phyloP scores from a whole-genome alignment of 2,888 invertebrate species.

The Drosophila colorata region DNA sequence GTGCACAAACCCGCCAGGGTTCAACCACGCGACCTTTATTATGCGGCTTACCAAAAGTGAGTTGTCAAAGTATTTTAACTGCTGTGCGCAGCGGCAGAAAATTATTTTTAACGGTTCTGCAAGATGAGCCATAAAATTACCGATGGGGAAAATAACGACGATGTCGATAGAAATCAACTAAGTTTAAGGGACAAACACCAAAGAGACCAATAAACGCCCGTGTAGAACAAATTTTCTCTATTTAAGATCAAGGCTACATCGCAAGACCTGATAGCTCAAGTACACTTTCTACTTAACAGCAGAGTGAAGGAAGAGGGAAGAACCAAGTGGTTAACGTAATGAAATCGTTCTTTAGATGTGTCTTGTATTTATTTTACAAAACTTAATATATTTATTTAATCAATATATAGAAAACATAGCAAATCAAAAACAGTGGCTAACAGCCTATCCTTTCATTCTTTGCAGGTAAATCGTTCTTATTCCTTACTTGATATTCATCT shows the following conservation, averaged over 20 bases:
- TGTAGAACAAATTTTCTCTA: no score
- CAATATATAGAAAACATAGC: not conserved
- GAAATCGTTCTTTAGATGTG: not conserved
- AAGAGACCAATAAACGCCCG: no score
- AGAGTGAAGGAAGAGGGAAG: no score
- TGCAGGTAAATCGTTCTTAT: constrained; percentile 56
- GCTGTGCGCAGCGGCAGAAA: no score
- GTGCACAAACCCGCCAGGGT: constrained; percentile 9
- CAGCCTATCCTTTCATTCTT: constrained; percentile 26
- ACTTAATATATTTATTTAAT: not conserved
- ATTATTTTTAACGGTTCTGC: constrained; percentile 34
- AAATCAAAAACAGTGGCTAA: constrained; percentile 23
- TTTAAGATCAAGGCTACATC: no score
- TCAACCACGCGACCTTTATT: constrained; percentile 34
- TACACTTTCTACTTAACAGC: no score
- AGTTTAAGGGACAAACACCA: no score
- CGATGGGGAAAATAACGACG: no score
- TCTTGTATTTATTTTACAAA: not conserved
- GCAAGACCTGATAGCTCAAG: no score
- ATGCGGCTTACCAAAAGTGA: constrained; percentile 40
- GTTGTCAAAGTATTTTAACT: constrained; percentile 61
- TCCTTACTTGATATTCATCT: not conserved
- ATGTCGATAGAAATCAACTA: no score
- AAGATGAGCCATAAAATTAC: constrained; percentile 11
- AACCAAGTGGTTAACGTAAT: no score